A percentile compares a stretch with the other conserved stretches of the same genome.
phyloP scores from a whole-genome alignment of 2,797 vertebrate species.

The Oreochromis mossambicus region DNA sequence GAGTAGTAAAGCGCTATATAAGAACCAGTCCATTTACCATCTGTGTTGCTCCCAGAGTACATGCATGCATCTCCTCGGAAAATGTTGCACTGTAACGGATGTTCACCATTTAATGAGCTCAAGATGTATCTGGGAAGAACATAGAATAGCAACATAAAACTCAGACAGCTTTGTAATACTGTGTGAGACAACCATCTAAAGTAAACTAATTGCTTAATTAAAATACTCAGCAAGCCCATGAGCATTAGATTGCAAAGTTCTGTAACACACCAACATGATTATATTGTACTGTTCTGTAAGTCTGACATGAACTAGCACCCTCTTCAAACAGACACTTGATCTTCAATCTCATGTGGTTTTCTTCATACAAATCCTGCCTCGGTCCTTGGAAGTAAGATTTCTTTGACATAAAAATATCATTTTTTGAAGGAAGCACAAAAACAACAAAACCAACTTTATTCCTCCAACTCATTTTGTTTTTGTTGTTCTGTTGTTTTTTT shows the following conservation, averaged over 20 bases:
- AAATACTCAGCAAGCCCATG: background rate
- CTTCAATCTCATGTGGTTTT: background rate
- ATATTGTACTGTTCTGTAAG: background rate
- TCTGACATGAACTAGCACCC: background rate
- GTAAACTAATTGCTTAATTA: background rate
- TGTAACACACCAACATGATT: background rate
- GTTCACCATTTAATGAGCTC: conserved; percentile 17
- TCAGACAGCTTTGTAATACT: background rate
- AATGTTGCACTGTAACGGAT: background rate
- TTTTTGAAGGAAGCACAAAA: background rate
- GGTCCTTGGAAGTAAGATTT: background rate
- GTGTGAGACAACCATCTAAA: background rate
- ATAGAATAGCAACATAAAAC: background rate
- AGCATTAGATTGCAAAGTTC: background rate
- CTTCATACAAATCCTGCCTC: background rate
- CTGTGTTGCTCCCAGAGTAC: background rate
- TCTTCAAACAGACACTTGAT: background rate
- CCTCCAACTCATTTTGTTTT: background rate
- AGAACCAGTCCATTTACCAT: background rate
- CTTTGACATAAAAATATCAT: background rate
- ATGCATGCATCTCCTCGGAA: background rate
- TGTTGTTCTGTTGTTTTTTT: background rate
- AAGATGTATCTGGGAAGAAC: background rate
- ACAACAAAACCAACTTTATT: background rate
- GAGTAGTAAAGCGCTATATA: background rate